These are phyloP conservation scores for Drosophila leonis DNA, from an alignment of 2,888 invertebrate genomes.

Conservation along the genomic window DNA sequence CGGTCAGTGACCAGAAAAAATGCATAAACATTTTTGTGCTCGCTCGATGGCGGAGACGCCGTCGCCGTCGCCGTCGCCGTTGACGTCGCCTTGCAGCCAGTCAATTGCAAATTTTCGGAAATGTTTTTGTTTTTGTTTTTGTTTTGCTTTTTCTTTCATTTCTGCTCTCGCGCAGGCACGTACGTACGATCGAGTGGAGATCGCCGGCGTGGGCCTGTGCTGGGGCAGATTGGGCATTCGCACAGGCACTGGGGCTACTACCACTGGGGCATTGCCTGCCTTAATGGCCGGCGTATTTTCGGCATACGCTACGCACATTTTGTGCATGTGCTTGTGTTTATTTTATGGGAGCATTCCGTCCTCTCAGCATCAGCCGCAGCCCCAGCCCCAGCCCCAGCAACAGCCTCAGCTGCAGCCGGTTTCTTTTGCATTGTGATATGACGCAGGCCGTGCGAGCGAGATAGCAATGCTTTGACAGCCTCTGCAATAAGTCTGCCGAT, in stretches of 20 bases:
- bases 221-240: slow-evolving; percentile 21
- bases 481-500: slow-evolving; percentile 79
- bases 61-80: slow-evolving; percentile 23
- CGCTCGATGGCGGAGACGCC: slow-evolving; percentile 42
- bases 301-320: slow-evolving; percentile 81
- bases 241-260: slow-evolving; percentile 13
- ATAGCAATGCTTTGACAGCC: slow-evolving; percentile 21
- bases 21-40: slow-evolving; percentile 83
- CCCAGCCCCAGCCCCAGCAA: slow-evolving; percentile 34
- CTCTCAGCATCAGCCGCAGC: slow-evolving; percentile 28
- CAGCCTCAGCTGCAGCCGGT: slow-evolving; percentile 59
- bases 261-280: slow-evolving; percentile 43
- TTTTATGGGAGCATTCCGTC: slow-evolving; percentile 33
- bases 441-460: slow-evolving; percentile 10
- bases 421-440: slow-evolving; percentile 57
- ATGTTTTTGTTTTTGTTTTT: slow-evolving; percentile 47
- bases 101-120: slow-evolving; percentile 82
- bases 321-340: slow-evolving; percentile 62
- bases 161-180: slow-evolving; percentile 43
- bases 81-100: slow-evolving; percentile 57
- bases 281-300: slow-evolving; percentile 80
- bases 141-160: neutral
- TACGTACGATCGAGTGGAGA: slow-evolving; percentile 60
- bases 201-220: slow-evolving; percentile 49
- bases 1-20: slow-evolving; percentile 84